Conservation (phyloP, 2,888 invertebrate species). For the Nipponacmea schrenckii region DNA sequence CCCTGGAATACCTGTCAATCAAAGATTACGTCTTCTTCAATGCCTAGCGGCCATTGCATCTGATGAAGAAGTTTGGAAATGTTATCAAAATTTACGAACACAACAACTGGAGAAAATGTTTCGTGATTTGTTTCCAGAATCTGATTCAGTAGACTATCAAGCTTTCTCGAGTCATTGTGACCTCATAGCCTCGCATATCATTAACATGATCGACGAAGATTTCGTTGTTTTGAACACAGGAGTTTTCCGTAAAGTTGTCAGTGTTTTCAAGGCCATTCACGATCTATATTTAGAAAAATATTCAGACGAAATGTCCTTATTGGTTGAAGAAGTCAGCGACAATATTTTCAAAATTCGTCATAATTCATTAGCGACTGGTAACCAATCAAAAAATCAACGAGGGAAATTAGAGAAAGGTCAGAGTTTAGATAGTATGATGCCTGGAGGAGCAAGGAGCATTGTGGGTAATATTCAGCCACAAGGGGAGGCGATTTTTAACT, state of each 20-base stretch:
- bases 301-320: constrained; percentile 58
- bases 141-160: constrained; percentile 41
- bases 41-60: constrained; percentile 54
- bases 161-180: constrained; percentile 50
- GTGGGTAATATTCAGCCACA: background rate
- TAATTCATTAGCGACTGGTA: background rate
- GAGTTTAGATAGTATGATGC: constrained; percentile 45
- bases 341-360: constrained; percentile 43
- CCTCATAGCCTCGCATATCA: constrained; percentile 45
- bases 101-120: constrained; percentile 57
- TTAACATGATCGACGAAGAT: constrained; percentile 62
- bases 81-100: constrained; percentile 47
- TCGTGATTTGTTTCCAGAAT: constrained; percentile 46
- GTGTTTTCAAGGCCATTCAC: constrained; percentile 55
- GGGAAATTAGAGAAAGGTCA: constrained; percentile 25
- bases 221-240: constrained; percentile 59
- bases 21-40: constrained; percentile 56
- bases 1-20: constrained; percentile 42
- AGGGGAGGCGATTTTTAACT: background rate
- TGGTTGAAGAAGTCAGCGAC: constrained; percentile 59
- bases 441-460: constrained; percentile 23
- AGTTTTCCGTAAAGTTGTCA: constrained; percentile 52
- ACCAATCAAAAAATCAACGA: background rate
- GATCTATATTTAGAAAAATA: constrained; percentile 61
- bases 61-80: constrained; percentile 56